Percentiles rank a stretch among this genome's conserved stretches.
These are phyloP conservation scores for Cephus cinctus DNA, from an alignment of 1,140 invertebrate species.

Conservation along the genomic window DNA sequence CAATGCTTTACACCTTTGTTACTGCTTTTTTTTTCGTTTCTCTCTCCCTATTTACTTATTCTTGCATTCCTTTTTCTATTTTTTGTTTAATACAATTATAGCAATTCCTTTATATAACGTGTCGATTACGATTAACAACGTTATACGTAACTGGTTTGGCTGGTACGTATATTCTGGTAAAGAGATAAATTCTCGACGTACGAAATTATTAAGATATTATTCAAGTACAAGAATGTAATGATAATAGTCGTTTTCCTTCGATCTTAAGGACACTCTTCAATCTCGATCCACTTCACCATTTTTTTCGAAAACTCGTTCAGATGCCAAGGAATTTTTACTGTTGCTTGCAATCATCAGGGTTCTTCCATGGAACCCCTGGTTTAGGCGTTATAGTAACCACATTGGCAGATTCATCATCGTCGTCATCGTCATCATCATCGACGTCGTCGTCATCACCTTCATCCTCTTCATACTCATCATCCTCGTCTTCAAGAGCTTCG, in stretches of 20 bases:
- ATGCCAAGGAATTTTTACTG: slow-evolving; percentile 49
- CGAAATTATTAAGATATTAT: slow-evolving; percentile 12
- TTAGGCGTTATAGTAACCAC: slow-evolving; percentile 26
- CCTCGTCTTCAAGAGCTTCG: slow-evolving; percentile 77
- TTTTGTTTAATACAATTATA: slow-evolving; percentile 3
- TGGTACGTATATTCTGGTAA: not conserved
- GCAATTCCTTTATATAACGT: not conserved
- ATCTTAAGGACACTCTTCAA: too few relatives aligned
- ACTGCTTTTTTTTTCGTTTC: slow-evolving; percentile 16
- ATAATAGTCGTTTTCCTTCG: too few relatives aligned
- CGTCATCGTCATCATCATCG: slow-evolving; percentile 49
- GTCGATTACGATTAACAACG: not conserved
- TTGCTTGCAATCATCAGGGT: slow-evolving; percentile 54
- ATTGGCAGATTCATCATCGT: slow-evolving; percentile 41
- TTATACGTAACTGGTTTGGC: too few relatives aligned
- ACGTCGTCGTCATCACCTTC: slow-evolving; percentile 57
- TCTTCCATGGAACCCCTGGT: slow-evolving; percentile 24
- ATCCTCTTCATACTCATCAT: slow-evolving; percentile 71
- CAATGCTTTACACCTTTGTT: slow-evolving; percentile 13
- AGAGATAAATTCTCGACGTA: slow-evolving; percentile 9
- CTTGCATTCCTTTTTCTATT: slow-evolving; percentile 13
- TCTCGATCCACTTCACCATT: too few relatives aligned
- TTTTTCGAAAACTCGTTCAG: too few relatives aligned
- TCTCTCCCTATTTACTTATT: slow-evolving; percentile 7
- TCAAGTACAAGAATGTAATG: too few relatives aligned